Evolutionary conservation across 2,797 vertebrate genomes (phyloP).

Genomic region (Apogon talboti): DNA sequence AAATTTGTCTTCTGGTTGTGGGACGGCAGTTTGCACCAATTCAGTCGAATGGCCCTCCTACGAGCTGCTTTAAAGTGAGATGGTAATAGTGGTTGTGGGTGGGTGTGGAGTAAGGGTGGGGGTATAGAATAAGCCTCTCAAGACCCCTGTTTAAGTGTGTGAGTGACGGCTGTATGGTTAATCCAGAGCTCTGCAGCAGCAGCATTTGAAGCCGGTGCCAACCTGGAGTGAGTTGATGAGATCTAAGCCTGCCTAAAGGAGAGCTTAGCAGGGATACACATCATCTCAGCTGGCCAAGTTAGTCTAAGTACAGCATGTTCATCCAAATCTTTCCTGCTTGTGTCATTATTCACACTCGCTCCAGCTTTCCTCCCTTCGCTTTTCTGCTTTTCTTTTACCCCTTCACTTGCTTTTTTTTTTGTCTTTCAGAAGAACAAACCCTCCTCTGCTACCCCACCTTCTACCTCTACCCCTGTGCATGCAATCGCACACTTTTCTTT

Average conservation of each 20-base stretch:
- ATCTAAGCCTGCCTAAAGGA: constrained; percentile 77
- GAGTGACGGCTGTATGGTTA: constrained; percentile 69
- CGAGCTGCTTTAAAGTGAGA: constrained; percentile 24
- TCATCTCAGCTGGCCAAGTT: constrained; percentile 74
- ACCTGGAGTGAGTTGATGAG: constrained; percentile 76
- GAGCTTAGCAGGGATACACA: constrained; percentile 76
- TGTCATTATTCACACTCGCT: constrained; percentile 68
- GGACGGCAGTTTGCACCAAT: too few species aligned
- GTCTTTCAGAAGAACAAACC: constrained; percentile 35
- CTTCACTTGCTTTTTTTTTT: constrained; percentile 37
- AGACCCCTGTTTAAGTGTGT: constrained; percentile 70
- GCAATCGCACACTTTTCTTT: constrained; percentile 70
- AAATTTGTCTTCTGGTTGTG: too few species aligned
- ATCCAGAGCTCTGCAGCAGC: constrained; percentile 61
- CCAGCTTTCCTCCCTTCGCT: constrained; percentile 33
- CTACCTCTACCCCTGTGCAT: constrained; percentile 12
- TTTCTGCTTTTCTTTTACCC: constrained; percentile 20
- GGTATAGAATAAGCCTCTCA: constrained; percentile 56
- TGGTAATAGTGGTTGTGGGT: constrained; percentile 25
- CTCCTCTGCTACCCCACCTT: not conserved
- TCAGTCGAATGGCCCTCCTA: not conserved
- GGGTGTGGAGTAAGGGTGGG: constrained; percentile 10
- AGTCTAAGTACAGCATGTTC: constrained; percentile 70
- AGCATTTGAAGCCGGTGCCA: constrained; percentile 70
- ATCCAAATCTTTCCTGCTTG: constrained; percentile 67